Evolutionary conservation across 2,888 invertebrate species (phyloP).

Genomic region (Thera obeliscata): DNA sequence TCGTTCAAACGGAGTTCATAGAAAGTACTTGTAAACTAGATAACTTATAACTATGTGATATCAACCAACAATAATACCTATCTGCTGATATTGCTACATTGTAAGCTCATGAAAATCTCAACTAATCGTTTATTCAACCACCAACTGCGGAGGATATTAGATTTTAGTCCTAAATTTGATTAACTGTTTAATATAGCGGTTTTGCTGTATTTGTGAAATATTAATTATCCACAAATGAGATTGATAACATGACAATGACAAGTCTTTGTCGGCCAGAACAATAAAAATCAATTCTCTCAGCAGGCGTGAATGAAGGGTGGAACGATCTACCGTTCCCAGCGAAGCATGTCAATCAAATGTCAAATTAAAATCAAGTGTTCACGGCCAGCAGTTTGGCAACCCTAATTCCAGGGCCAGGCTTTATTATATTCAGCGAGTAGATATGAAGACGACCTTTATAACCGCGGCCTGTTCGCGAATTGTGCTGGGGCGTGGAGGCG

Average conservation of each 20-base stretch:
- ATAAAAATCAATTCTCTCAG: not conserved
- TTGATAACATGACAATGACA: not conserved
- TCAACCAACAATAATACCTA: no score
- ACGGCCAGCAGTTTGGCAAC: conserved; percentile 26
- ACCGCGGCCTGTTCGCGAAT: conserved; percentile 43
- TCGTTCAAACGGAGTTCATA: conserved; percentile 5
- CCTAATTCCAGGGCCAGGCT: conserved; percentile 33
- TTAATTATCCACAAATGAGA: no score
- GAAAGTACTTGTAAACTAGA: conserved; percentile 6
- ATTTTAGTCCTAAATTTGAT: not conserved
- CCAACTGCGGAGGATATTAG: not conserved
- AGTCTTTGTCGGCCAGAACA: not conserved
- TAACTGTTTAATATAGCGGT: no score
- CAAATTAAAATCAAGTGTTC: conserved; percentile 17
- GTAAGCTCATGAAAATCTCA: not conserved
- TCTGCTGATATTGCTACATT: not conserved
- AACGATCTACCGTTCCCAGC: conserved; percentile 8
- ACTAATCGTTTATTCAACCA: no score
- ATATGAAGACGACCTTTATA: conserved; percentile 46
- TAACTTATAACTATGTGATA: no score
- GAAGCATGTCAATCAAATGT: conserved; percentile 18
- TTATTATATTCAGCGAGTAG: conserved; percentile 42
- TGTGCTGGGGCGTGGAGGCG: conserved; percentile 30
- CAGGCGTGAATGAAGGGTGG: not conserved
- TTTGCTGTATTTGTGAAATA: no score